Evolutionary conservation across 2,888 invertebrate genomes (phyloP).

Genomic region (Serrognathus titanus): DNA sequence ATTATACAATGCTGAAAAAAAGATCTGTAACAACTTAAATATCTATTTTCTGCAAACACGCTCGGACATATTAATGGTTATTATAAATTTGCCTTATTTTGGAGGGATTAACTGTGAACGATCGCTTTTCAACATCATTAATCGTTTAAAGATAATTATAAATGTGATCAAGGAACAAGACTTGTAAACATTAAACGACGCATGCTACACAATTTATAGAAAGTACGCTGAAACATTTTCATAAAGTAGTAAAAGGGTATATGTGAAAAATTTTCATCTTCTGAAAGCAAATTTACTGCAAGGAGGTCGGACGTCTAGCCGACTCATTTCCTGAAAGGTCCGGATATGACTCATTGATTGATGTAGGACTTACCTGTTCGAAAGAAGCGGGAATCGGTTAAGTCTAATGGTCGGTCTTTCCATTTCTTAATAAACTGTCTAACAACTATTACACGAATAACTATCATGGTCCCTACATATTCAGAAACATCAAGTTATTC

Average conservation of each 20-base stretch:
- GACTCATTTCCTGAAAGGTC: conserved; percentile 38
- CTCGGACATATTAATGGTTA: too few relatives aligned
- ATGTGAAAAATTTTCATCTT: conserved; percentile 2
- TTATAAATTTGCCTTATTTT: too few relatives aligned
- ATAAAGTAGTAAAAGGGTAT: neutral
- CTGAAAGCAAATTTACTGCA: conserved; percentile 3
- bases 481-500: too few relatives aligned
- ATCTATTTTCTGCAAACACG: too few relatives aligned
- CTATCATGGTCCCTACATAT: too few relatives aligned
- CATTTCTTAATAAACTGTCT: too few relatives aligned
- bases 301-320: conserved; percentile 19
- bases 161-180: too few relatives aligned
- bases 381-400: conserved; percentile 25
- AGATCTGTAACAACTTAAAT: too few relatives aligned
- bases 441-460: too few relatives aligned
- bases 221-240: neutral
- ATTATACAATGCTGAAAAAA: neutral
- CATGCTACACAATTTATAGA: neutral
- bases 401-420: too few relatives aligned
- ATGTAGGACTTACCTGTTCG: conserved; percentile 30
- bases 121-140: too few relatives aligned
- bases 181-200: neutral
- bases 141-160: neutral
- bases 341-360: conserved; percentile 40
- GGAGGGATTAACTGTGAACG: too few relatives aligned